A percentile compares a stretch with the other conserved stretches of the same genome.
Conservation (phyloP, 2,797 vertebrate species). For the Neoniphon sammara region DNA sequence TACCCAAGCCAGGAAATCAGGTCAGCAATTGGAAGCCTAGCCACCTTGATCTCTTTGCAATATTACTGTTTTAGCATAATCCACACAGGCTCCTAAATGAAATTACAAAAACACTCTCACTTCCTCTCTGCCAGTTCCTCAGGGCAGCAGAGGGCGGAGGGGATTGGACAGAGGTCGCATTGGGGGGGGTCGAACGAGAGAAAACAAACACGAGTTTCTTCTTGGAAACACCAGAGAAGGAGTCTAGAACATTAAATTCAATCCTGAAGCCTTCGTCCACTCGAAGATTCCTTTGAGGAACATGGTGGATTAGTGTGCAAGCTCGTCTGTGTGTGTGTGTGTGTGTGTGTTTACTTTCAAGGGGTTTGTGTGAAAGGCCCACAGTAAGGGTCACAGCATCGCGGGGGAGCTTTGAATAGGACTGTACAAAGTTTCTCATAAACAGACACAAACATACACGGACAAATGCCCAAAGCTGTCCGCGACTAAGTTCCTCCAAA, state of each 20-base stretch:
- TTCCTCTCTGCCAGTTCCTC: conserved; percentile 44
- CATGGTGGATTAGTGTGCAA: conserved; percentile 45
- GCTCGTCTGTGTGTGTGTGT: conserved; percentile 32
- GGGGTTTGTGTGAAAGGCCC: conserved; percentile 47
- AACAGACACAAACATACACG: conserved; percentile 37
- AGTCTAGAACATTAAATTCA: conserved; percentile 55
- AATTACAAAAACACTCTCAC: conserved; percentile 38
- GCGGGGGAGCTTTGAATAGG: conserved; percentile 54
- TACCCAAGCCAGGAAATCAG: conserved; percentile 24
- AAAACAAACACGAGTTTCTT: conserved; percentile 66
- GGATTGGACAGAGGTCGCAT: conserved; percentile 29
- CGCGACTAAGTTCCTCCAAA: conserved; percentile 18
- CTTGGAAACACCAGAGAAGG: conserved; percentile 57
- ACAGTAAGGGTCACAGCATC: conserved; percentile 53
- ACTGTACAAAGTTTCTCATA: conserved; percentile 54
- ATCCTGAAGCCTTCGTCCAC: conserved; percentile 41
- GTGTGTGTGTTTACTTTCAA: conserved; percentile 55
- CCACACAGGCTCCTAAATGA: conserved; percentile 40
- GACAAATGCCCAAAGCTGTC: conserved; percentile 51
- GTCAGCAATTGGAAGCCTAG: conserved; percentile 18
- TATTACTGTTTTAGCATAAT: conserved; percentile 61
- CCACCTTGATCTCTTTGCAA: conserved; percentile 51
- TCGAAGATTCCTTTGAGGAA: conserved; percentile 53
- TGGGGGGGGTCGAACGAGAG: conserved; percentile 42
- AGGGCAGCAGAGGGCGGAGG: conserved; percentile 41